phyloP scores from a whole-genome alignment of 2,888 invertebrate species.

The Hypomecis atomaria region DNA sequence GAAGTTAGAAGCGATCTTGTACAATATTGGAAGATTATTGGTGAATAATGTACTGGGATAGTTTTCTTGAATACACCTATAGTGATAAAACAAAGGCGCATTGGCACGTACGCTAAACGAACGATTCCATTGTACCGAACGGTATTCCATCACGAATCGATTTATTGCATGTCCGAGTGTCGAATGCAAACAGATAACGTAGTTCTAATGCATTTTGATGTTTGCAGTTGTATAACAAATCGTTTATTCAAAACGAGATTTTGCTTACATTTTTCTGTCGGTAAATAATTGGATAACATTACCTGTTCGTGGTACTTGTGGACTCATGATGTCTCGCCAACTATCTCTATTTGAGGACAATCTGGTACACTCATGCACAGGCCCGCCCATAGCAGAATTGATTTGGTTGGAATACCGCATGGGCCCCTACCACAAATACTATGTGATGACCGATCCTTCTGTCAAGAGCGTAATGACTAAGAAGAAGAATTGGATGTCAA shows the following conservation, averaged over 20 bases:
- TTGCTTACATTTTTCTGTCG: background rate
- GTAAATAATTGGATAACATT: too few species aligned
- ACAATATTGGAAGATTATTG: background rate
- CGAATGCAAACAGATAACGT: conserved; percentile 20
- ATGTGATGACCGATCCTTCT: too few species aligned
- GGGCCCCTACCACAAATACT: too few species aligned
- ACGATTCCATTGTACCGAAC: conserved; percentile 20
- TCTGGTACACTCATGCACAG: too few species aligned
- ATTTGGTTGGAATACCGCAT: too few species aligned
- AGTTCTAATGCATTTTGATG: conserved; percentile 22
- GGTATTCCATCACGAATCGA: conserved; percentile 28
- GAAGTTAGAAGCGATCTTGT: background rate
- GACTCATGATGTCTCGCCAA: too few species aligned
- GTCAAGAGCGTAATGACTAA: too few species aligned
- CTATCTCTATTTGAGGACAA: too few species aligned
- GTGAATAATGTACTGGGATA: background rate
- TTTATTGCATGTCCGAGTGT: conserved; percentile 20
- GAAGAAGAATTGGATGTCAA: too few species aligned
- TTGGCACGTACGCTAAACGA: conserved; percentile 13
- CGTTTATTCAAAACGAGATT: background rate
- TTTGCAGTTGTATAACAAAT: conserved; percentile 21
- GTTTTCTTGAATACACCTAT: background rate
- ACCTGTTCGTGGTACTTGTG: too few species aligned
- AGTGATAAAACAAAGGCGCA: conserved; percentile 8
- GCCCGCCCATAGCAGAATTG: too few species aligned